Conservation (phyloP, 2,888 invertebrate species). For the Unio pictorum region DNA sequence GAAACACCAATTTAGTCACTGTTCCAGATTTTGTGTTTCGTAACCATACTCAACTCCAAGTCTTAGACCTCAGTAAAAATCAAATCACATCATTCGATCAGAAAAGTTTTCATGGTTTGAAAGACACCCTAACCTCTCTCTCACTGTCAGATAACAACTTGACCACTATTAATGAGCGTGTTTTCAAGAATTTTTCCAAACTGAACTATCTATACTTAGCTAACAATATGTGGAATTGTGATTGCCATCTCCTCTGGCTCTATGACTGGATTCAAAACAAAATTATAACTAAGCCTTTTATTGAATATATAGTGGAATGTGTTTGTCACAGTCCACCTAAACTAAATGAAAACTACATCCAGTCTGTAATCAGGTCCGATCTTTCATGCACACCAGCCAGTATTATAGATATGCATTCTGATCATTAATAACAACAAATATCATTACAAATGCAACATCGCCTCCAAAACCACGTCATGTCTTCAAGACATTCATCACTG, state of each 20-base stretch:
- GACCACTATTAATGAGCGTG: constrained; percentile 41
- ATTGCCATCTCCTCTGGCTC: constrained; percentile 87
- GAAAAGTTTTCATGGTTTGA: constrained; percentile 49
- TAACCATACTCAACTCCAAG: constrained; percentile 37
- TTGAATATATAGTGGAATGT: too few relatives aligned
- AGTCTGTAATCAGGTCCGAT: too few relatives aligned
- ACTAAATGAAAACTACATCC: too few relatives aligned
- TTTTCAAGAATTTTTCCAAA: constrained; percentile 40
- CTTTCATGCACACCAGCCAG: too few relatives aligned
- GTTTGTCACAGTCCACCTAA: too few relatives aligned
- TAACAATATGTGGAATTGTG: constrained; percentile 85
- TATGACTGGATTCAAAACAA: constrained; percentile 70
- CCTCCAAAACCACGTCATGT: too few relatives aligned
- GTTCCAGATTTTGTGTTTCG: constrained; percentile 52
- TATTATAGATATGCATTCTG: too few relatives aligned
- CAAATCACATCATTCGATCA: constrained; percentile 42
- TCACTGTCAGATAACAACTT: constrained; percentile 46
- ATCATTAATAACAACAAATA: too few relatives aligned
- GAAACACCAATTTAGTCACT: constrained; percentile 26
- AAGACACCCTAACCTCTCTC: constrained; percentile 35
- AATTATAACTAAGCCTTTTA: too few relatives aligned
- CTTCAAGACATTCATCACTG: too few relatives aligned
- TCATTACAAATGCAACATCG: too few relatives aligned
- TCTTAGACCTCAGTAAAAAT: constrained; percentile 47
- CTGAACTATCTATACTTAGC: constrained; percentile 75